Conservation (phyloP, 2,113 vertebrate genomes). For the Sigmodon hispidus region DNA sequence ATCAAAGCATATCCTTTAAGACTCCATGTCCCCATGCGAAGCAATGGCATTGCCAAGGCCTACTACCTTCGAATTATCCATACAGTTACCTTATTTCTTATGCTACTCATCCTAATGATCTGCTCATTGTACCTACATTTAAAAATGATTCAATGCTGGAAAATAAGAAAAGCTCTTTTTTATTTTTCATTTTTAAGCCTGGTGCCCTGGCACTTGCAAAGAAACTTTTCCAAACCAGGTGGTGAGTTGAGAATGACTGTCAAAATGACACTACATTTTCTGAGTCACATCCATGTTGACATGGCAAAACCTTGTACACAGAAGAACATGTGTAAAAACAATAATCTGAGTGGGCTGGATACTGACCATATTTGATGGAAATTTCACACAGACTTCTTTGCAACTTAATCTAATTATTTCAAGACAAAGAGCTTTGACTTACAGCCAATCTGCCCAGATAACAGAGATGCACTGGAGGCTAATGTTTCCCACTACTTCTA, state of each 20-base stretch:
- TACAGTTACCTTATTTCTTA: not conserved
- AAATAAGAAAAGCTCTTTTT: conserved; percentile 19
- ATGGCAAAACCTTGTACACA: not conserved
- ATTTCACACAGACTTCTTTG: not conserved
- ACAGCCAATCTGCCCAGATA: not conserved
- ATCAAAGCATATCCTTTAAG: not conserved
- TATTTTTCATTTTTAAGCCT: conserved; percentile 25
- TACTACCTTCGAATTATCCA: not conserved
- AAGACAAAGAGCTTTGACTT: not conserved
- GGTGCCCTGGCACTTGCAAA: conserved; percentile 1
- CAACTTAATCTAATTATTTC: not conserved
- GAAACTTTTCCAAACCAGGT: conserved; percentile 33
- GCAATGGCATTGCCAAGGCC: not conserved
- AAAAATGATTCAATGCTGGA: not conserved
- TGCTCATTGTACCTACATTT: not conserved
- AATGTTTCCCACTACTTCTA: conserved; percentile 37
- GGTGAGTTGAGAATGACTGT: not conserved
- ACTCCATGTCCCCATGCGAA: not conserved
- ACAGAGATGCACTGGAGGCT: not conserved
- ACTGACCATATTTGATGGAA: not conserved
- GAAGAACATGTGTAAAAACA: conserved; percentile 42
- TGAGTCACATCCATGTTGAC: conserved; percentile 47
- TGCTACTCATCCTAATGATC: not conserved
- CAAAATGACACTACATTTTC: not conserved
- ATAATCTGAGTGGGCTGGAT: not conserved